A percentile compares a stretch with the other conserved stretches of the same genome.
Evolutionary conservation across 2,797 vertebrate genomes (phyloP).

Genomic region (Mallotus villosus): DNA sequence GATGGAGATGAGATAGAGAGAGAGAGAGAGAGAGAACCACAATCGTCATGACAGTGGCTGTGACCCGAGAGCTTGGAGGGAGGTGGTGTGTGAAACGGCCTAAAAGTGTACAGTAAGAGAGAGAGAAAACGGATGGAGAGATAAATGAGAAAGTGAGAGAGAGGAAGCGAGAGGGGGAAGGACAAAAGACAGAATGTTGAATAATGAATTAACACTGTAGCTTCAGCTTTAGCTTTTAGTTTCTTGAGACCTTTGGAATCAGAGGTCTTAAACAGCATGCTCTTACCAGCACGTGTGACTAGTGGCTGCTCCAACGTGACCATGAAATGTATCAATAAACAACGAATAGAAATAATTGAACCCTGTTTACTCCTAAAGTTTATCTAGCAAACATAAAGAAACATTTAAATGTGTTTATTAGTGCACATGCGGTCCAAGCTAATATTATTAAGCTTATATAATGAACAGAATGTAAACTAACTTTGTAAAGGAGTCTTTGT

Average conservation of each 20-base stretch:
- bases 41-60: too few relatives aligned
- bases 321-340: neutral
- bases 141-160: neutral
- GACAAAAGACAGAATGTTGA: neutral
- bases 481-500: neutral
- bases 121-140: neutral
- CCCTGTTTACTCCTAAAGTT: neutral
- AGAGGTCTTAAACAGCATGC: neutral
- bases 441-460: neutral
- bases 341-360: neutral
- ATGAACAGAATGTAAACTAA: neutral
- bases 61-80: slow-evolving; percentile 31
- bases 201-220: slow-evolving; percentile 9
- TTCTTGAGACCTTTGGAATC: neutral
- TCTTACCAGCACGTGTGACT: too few relatives aligned
- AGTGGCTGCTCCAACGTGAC: neutral
- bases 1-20: too few relatives aligned
- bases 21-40: slow-evolving; percentile 18
- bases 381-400: neutral
- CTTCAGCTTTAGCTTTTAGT: neutral
- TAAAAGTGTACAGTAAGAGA: neutral
- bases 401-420: neutral
- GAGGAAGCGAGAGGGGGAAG: neutral
- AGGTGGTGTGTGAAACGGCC: slow-evolving; percentile 24
- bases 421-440: neutral